Conservation (phyloP, 30 jellyfish, hydroid and myxozoan genomes). For the Chrysaora quinquecirrha region DNA sequence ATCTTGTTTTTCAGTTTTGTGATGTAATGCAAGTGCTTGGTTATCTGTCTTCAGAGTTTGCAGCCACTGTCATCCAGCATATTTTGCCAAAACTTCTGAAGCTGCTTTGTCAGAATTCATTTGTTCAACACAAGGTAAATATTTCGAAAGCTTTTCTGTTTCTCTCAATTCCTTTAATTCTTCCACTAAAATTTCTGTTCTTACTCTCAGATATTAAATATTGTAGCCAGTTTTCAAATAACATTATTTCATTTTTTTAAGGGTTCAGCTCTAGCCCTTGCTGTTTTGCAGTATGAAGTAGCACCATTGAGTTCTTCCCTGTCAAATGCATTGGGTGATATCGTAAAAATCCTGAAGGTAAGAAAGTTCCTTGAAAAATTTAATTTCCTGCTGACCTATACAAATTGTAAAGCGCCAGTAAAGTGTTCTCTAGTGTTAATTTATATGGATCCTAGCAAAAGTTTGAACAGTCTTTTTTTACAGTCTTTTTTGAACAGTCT, state of each 20-base stretch:
- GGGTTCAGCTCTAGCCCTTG: slow-evolving; percentile 75
- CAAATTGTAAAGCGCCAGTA: no score
- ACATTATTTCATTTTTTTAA: neutral
- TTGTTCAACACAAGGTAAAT: slow-evolving; percentile 64
- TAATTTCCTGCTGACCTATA: no score
- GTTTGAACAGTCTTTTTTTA: no score
- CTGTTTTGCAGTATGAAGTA: slow-evolving; percentile 66
- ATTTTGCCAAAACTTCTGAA: slow-evolving; percentile 52
- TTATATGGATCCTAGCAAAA: no score
- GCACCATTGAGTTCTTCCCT: slow-evolving; percentile 53
- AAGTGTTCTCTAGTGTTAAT: no score
- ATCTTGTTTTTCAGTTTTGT: slow-evolving; percentile 41
- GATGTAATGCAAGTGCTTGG: slow-evolving; percentile 64
- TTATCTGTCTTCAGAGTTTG: slow-evolving; percentile 52
- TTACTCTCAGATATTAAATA: no score
- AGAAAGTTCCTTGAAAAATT: neutral
- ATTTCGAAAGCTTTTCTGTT: neutral
- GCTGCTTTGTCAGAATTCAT: slow-evolving; percentile 54
- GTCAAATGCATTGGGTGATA: slow-evolving; percentile 51
- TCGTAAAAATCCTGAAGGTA: slow-evolving; percentile 60
- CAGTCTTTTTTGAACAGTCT: no score
- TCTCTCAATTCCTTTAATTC: no score
- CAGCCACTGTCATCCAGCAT: slow-evolving; percentile 56
- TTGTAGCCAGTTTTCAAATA: no score
- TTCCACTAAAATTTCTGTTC: no score